Evolutionary conservation across 1,140 invertebrate genomes (phyloP).

Genomic region (Sipha flava): DNA sequence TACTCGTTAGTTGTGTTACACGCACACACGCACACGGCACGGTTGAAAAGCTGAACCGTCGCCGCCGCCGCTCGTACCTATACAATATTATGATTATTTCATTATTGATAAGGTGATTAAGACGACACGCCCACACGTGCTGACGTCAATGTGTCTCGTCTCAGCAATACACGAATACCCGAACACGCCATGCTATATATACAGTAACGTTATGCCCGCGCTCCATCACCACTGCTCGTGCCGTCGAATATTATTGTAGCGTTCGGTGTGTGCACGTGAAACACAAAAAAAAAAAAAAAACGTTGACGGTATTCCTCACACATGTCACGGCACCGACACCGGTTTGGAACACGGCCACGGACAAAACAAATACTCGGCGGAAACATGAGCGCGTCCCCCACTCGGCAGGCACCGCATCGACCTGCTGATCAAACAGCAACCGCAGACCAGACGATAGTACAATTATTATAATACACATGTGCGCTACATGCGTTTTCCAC

Average conservation of each 20-base stretch:
- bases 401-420: not conserved
- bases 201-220: not conserved
- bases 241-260: too few relatives aligned
- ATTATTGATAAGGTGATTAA: constrained; percentile 20
- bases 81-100: not conserved
- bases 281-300: not conserved
- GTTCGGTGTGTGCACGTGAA: not conserved
- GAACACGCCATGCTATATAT: too few relatives aligned
- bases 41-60: too few relatives aligned
- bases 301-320: not conserved
- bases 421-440: constrained; percentile 19
- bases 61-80: too few relatives aligned
- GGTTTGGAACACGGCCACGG: not conserved
- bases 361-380: constrained; percentile 3
- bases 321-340: too few relatives aligned
- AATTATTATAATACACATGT: too few relatives aligned
- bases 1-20: too few relatives aligned
- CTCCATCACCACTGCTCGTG: not conserved
- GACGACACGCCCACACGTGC: constrained; percentile 15
- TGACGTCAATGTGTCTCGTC: constrained; percentile 27
- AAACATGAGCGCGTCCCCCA: not conserved
- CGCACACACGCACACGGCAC: too few relatives aligned
- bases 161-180: too few relatives aligned
- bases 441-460: not conserved
- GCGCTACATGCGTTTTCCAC: not conserved